phyloP scores from a whole-genome alignment of 2,888 invertebrate species.

The Agrilus mali region DNA sequence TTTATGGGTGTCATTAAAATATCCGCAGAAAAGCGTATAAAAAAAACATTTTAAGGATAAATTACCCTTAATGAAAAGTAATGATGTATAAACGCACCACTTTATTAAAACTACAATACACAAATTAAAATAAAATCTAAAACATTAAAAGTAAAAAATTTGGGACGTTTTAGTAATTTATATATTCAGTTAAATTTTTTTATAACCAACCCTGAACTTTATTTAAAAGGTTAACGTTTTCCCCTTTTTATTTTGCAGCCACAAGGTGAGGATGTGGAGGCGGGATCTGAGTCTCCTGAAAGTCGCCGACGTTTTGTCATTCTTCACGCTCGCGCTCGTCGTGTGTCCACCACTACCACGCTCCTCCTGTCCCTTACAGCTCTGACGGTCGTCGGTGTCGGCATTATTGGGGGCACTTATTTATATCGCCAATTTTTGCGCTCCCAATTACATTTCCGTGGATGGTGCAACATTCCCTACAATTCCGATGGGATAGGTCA shows the following conservation, averaged over 20 bases:
- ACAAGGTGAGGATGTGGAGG: constrained; percentile 34
- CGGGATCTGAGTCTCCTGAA: constrained; percentile 23
- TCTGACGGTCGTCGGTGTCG: constrained; percentile 56
- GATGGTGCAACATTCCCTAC: constrained; percentile 58
- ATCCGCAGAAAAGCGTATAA: no score
- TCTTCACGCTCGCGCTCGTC: constrained; percentile 37
- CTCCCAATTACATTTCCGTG: constrained; percentile 49
- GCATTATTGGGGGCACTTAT: constrained; percentile 58
- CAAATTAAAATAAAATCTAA: no score
- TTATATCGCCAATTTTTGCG: constrained; percentile 62
- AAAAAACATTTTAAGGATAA: no score
- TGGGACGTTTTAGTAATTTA: no score
- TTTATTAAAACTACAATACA: no score
- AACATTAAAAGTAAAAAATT: no score
- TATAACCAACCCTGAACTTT: no score
- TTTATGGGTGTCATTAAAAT: no score
- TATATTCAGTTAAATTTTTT: no score
- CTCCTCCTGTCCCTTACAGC: constrained; percentile 57
- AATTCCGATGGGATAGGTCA: constrained; percentile 16
- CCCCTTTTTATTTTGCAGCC: constrained; percentile 20
- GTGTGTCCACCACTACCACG: constrained; percentile 49
- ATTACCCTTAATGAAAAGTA: no score
- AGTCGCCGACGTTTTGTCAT: constrained; percentile 32
- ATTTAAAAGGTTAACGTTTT: no score
- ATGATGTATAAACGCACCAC: no score